Evolutionary conservation across 2,113 vertebrate species (phyloP), one percentile per base, ranked within the genome.

Genomic region (Phalacrocorax carbo): DNA sequence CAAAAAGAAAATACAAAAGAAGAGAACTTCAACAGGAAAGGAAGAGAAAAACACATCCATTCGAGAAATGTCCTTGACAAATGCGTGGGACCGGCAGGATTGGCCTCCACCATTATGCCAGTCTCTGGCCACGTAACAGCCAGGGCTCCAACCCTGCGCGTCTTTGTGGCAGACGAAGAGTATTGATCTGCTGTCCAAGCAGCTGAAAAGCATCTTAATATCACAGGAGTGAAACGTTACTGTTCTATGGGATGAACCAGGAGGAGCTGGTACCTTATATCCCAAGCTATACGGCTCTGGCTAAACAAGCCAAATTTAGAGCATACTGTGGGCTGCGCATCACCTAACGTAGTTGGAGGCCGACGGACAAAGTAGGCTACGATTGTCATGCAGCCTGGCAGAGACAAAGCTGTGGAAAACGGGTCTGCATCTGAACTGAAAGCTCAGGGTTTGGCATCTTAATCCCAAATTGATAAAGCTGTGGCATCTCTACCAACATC

Each of bases 91-190:
- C 34, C 29, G 46, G 32, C 1, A 3, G 66, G 78, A 32, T 4
- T n/a, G 17, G 34, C 60, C 58, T 40, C 44, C 26, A 25, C 38
- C 11, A 27, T 22, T 21, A 18, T 0, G 7, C 19, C 22, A 36
- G 38, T 32, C n/a, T 42, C n/a, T 0, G 0, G 46, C 34, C 30
- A 8, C 0, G 7, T 8, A 60, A 54, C 10, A 20, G 23, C 52
- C 16, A 11, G 22, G 48, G 52, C 52, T 72, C 27, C 58, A 51
- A 4, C 16, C 10, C 38, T 7, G 3, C 2, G 7, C 18, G 34
- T 30, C 62, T 25, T 20, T 57, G 42, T 16, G 61, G 55, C 51
- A 54, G 4, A 60, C 25, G 10, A 65, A n/a, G 48, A n/a, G 42
- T 15, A 69, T 9, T 29, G 16, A 79, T n/a, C 36, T 40, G 23